Evolutionary conservation across 2,113 vertebrate species (phyloP).

Genomic region (Lepus americanus): DNA sequence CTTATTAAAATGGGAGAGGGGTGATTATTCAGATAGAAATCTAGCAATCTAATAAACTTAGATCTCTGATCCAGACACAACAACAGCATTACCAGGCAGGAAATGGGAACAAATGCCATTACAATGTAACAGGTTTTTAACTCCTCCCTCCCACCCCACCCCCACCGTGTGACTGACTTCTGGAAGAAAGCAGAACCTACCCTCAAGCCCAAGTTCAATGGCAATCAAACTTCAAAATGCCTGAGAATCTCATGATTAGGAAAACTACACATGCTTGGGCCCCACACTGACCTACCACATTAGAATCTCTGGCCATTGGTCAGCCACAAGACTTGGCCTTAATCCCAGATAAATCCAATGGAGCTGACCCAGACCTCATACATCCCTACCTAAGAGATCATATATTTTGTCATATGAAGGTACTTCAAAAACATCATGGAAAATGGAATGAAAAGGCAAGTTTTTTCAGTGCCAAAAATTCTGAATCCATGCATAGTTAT

Average conservation of each 20-base stretch:
- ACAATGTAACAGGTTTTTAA: background rate
- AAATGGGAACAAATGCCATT: conserved; percentile 7
- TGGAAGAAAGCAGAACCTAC: background rate
- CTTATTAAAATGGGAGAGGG: background rate
- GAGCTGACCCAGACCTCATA: background rate
- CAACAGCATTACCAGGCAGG: background rate
- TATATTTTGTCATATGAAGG: background rate
- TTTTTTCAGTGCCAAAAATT: too few species aligned
- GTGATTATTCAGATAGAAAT: background rate
- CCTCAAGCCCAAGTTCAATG: background rate
- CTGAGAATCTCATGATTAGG: background rate
- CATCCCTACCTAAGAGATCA: background rate
- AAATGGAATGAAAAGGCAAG: too few species aligned
- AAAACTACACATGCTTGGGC: background rate
- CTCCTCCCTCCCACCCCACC: background rate
- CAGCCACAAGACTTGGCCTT: background rate
- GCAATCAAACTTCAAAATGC: background rate
- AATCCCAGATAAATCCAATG: background rate
- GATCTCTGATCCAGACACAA: background rate
- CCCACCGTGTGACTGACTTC: background rate
- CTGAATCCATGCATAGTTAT: too few species aligned
- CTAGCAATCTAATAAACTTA: conserved; percentile 23
- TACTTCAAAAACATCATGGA: too few species aligned
- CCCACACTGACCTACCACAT: background rate
- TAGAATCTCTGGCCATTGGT: background rate